phyloP scores from a whole-genome alignment of 2,113 vertebrate genomes.

The Poeciliopsis turrubarensis region DNA sequence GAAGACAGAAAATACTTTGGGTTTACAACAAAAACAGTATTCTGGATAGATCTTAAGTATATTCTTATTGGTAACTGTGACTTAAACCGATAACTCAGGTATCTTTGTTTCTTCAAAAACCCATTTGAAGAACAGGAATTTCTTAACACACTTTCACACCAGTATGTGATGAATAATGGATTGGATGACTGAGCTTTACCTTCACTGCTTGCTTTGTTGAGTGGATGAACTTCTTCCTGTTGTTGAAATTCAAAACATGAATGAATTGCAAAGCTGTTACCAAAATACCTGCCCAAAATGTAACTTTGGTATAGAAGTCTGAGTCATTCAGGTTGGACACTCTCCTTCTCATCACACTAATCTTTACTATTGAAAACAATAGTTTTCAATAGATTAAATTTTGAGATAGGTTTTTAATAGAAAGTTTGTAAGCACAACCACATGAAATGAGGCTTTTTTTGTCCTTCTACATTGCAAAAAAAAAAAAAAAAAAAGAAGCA shows the following conservation, averaged over 20 bases:
- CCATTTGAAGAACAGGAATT: conserved; percentile 5
- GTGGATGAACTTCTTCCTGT: background rate
- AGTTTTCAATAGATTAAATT: too few relatives aligned
- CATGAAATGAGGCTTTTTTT: background rate
- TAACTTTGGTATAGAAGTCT: too few relatives aligned
- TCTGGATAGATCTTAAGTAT: background rate
- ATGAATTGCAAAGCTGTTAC: background rate
- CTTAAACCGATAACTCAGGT: background rate
- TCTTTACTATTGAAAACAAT: background rate
- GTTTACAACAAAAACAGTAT: conserved; percentile 20
- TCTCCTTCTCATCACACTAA: too few relatives aligned
- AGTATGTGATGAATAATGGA: background rate
- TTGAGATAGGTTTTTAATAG: background rate
- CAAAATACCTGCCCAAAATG: too few relatives aligned
- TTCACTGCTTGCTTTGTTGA: background rate
- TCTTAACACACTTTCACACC: conserved; percentile 4
- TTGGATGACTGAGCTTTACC: background rate
- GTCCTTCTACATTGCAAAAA: background rate
- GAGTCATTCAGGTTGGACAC: too few relatives aligned
- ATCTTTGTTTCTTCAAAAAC: conserved; percentile 3
- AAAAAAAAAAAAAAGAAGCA: background rate
- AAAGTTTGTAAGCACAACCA: background rate
- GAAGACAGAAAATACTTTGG: background rate
- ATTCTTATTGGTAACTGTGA: background rate
- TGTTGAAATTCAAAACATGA: background rate